phyloP scores from a whole-genome alignment of 2,888 invertebrate genomes.

The Oegoconia quadripuncta region DNA sequence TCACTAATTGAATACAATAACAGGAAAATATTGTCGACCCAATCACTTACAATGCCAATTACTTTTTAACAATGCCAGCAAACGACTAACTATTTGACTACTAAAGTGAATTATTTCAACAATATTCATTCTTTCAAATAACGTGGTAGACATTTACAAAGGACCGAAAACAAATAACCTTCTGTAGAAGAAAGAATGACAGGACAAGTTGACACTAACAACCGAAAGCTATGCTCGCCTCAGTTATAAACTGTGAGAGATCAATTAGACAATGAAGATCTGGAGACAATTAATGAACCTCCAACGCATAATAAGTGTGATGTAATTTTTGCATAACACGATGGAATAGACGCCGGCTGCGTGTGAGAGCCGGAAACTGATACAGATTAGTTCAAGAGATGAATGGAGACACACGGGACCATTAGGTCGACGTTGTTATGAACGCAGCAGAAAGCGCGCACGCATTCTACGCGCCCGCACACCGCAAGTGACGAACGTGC shows the following conservation, averaged over 20 bases:
- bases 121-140: too few relatives aligned
- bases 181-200: too few relatives aligned
- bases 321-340: conserved; percentile 60
- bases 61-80: too few relatives aligned
- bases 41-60: too few relatives aligned
- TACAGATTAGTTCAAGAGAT: conserved; percentile 19
- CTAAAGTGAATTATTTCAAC: too few relatives aligned
- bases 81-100: too few relatives aligned
- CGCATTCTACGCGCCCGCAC: conserved; percentile 22
- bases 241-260: conserved; percentile 40
- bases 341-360: conserved; percentile 27
- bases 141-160: too few relatives aligned
- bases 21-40: too few relatives aligned
- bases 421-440: conserved; percentile 25
- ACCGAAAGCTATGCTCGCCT: background rate
- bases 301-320: conserved; percentile 23
- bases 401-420: conserved; percentile 22
- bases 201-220: background rate
- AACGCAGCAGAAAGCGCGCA: conserved; percentile 33
- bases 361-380: conserved; percentile 40
- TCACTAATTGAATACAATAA: too few relatives aligned
- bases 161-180: background rate
- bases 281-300: conserved; percentile 32
- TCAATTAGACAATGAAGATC: conserved; percentile 33
- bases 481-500: conserved; percentile 45